Percentiles rank a stretch among this genome's conserved stretches.
Conservation (phyloP, 2,797 vertebrate species). For the Clamator glandarius region DNA sequence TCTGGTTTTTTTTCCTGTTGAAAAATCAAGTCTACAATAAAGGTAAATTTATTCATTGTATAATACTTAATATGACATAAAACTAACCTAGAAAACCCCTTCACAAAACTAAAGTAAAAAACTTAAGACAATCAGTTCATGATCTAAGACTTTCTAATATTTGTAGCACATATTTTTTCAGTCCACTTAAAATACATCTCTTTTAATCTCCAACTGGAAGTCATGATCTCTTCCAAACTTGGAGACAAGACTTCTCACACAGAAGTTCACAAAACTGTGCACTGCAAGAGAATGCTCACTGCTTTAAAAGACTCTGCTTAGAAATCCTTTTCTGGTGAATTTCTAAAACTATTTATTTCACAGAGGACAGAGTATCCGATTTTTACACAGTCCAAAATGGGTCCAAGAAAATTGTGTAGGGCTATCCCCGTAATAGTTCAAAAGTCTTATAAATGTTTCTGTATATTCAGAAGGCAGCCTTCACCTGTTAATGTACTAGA, state of each 20-base stretch:
- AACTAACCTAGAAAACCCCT: background rate
- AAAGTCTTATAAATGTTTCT: background rate
- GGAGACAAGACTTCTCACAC: background rate
- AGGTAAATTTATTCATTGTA: fast-evolving
- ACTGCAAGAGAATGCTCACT: background rate
- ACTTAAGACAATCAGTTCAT: background rate
- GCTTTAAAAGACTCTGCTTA: background rate
- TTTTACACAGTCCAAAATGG: background rate
- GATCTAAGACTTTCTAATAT: background rate
- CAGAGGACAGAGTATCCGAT: background rate
- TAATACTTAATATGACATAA: background rate
- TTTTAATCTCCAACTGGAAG: background rate
- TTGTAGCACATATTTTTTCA: background rate
- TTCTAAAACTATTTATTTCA: background rate
- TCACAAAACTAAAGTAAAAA: background rate
- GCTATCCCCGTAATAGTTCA: background rate
- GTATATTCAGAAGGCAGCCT: background rate
- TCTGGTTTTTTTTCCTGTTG: background rate
- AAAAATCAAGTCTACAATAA: background rate
- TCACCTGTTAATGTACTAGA: background rate
- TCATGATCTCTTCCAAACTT: background rate
- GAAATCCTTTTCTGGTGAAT: background rate
- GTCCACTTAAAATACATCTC: background rate
- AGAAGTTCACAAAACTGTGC: background rate
- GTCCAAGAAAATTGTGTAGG: background rate